Base-by-base conservation (phyloP, 2,888 invertebrate species). In the Dione juno region DNA sequence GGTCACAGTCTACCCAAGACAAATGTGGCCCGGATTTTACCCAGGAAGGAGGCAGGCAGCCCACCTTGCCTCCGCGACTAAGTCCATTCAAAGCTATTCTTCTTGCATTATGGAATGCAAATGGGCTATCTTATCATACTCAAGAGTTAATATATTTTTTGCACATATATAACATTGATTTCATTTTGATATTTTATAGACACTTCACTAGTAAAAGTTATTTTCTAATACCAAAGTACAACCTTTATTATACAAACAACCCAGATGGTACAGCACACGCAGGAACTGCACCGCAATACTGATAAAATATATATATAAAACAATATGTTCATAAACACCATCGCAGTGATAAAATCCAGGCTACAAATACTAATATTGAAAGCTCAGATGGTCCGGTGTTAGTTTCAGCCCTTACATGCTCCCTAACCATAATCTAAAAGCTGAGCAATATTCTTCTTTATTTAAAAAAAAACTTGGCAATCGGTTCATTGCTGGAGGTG, bases 261-360 rank as follows among this genome's bases (percentile, higher is more conserved):
- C 54, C 54, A 35, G 54, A 54, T n/a, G 54, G 54, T 28, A 28
- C 35, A 35, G 54, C 14, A 13, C 54, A 57, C 10, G 54, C n/a
- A 10, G 54, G 54, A 37, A n/a, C n/a, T n/a, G n/a, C n/a, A n/a
- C 37, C 10, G n/a, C 54, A 14, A 37, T 57, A 16, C n/a, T 57
- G 3, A 11, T 57, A 3, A 28, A n/a, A 14, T 35, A 28, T 9
- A 57, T n/a, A 21, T 8, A 28, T 57, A 7, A 57, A 57, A 57
- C 37, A 37, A 35, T n/a, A 57, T 13, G 2, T 54, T 7, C 14
- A 10, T 37, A n/a, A 37, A 1, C 11, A 7, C 8, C 13, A 14
- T 3, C 14, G 28, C 14, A 13, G 2, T 41, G 41, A 43, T 14
- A 13, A 43, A 43, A 43, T 1, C 14, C 43, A 43, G 14, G 43